These are phyloP conservation scores for Macropus fuliginosus DNA, from an alignment of 2,797 vertebrate species.

Conservation along the genomic window DNA sequence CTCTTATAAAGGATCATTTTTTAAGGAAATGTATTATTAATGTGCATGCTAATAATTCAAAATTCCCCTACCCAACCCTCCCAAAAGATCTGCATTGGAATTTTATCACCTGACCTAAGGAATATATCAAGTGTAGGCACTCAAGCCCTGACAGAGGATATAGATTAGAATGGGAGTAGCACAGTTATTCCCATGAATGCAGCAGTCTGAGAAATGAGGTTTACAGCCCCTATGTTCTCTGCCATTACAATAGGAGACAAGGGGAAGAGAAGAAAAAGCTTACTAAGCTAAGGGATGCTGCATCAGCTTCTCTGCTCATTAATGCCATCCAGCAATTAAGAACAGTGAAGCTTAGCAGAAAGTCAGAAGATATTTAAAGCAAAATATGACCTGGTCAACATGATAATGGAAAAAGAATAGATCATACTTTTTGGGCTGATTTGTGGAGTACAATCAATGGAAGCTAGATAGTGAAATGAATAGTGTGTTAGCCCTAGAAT, in stretches of 20 bases:
- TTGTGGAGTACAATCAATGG: background rate
- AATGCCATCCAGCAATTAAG: constrained; percentile 53
- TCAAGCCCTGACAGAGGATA: background rate
- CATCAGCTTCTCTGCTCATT: constrained; percentile 65
- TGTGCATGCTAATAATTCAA: constrained; percentile 2
- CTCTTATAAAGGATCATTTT: background rate
- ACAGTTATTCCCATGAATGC: constrained; percentile 6
- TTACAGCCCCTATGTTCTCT: constrained; percentile 39
- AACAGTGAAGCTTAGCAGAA: constrained; percentile 55
- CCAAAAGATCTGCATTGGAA: background rate
- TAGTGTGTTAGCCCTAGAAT: background rate
- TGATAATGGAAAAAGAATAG: constrained; percentile 19
- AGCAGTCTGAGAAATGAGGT: constrained; percentile 59
- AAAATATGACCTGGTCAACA: background rate
- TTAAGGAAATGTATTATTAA: constrained; percentile 5
- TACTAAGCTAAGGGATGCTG: constrained; percentile 62
- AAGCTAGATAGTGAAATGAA: background rate
- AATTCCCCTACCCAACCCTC: background rate
- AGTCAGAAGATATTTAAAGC: constrained; percentile 55
- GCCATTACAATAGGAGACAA: background rate
- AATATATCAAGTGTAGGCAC: background rate
- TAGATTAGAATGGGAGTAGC: constrained; percentile 37
- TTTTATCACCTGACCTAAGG: background rate
- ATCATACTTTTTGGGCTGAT: background rate
- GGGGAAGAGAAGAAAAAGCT: constrained; percentile 38